Base-by-base conservation (phyloP, 1,140 invertebrate genomes). In the Anastatus disparis region DNA sequence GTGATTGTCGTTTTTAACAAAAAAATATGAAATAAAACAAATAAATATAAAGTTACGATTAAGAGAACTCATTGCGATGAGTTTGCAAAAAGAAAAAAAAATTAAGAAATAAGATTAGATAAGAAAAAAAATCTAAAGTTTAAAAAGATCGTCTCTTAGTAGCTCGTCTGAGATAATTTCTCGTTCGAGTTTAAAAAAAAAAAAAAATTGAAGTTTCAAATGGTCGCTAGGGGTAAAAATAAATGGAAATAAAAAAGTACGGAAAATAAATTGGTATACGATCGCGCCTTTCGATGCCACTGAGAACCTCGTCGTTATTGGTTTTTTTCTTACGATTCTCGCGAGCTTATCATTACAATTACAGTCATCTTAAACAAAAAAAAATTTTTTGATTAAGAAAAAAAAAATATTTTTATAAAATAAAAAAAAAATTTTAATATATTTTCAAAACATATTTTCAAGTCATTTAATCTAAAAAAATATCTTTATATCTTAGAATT, bases 1-100 rank as follows among this genome's bases (percentile, higher is more conserved):
- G 82, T 85, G 77, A 85, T 84, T 82, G 79, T 84, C 82, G 78
- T 85, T 84, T 81, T 83, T 78, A 81, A 50, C 26, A 68, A 59
- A 68, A 61, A 26, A 29, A 50, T 40, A 40, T 42, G 17, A 35
- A 50, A 53, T 53, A 53, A 9, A 52, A 42, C n/a, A n/a, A n/a
- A n/a, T n/a, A n/a, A n/a, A n/a, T n/a, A 55, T 26, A 59, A 38
- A 26, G 26, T 77, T 83, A 82, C 75, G 74, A 80, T 83, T 84
- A 77, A 74, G 67, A n/a, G 72, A 63, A 77, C 80, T 79, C 76
- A 78, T 80, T 81, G 78, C 77, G 76, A 83, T 77, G 77, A 20
- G 29, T 80, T 82, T 76, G 76, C 74, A 81, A 77, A 10, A 67
- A 38, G 13, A n/a, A n/a, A 8, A 17, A 35, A 35, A 35, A 35